These are phyloP conservation scores for Dermatophagoides farinae DNA, from an alignment of 1,140 invertebrate genomes.

Conservation along the genomic window DNA sequence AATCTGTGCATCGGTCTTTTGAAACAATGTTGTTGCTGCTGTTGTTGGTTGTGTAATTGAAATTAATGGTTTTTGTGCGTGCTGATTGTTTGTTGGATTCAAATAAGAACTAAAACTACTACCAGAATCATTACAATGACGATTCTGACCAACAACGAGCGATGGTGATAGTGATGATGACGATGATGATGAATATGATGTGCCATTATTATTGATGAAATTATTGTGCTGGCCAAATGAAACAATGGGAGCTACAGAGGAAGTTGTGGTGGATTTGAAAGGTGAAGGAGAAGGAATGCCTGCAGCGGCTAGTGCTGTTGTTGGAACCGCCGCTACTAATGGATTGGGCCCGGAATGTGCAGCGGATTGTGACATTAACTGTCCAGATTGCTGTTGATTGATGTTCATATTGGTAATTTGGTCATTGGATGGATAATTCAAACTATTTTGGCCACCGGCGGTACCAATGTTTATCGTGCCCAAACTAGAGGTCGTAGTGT, in stretches of 20 bases:
- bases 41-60: background rate
- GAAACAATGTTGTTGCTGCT: background rate
- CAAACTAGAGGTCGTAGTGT: background rate
- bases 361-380: background rate
- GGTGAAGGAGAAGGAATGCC: background rate
- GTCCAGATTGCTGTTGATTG: background rate
- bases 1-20: background rate
- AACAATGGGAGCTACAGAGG: background rate
- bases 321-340: background rate
- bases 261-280: background rate
- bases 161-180: conserved; percentile 5
- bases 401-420: background rate
- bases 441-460: background rate
- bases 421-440: background rate
- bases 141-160: background rate
- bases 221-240: background rate
- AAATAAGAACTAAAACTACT: too few species aligned
- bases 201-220: conserved; percentile 2
- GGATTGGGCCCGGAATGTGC: conserved; percentile 1
- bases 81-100: too few species aligned
- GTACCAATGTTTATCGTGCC: background rate
- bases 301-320: background rate
- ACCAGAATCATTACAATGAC: too few species aligned
- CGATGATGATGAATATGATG: background rate
- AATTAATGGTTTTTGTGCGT: background rate